Base-by-base conservation (phyloP, 2,797 vertebrate genomes). In the Picus viridis region DNA sequence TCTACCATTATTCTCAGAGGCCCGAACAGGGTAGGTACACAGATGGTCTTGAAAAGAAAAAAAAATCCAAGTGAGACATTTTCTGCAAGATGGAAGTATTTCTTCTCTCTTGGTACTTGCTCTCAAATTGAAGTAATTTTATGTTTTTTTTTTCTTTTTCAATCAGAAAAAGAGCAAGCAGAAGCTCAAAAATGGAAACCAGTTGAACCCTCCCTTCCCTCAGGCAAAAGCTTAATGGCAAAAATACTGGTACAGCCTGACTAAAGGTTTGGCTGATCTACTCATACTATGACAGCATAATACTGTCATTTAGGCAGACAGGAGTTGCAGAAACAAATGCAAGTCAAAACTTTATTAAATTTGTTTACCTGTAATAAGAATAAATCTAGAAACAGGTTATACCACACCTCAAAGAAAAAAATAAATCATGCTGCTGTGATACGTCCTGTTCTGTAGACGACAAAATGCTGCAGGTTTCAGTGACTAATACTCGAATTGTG, bases 201-300 rank as follows among this genome's bases (percentile, higher is more conserved):
- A 49, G 14, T 24, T 56, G 69, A 92, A 91, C 43, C 54, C 84
- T 88, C 91, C 89, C 79, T 88, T 75, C 85, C 92, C 91, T 87
- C 79, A 89, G 87, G 85, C 73, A 86, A 89, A 89, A 86, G 30
- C 32, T 91, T 83, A 86, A 86, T 86, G 70, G 56, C 63, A 93
- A 93, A 93, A 94, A 69, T 85, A 71, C 92, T 15, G 4, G 92
- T 83, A 73, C 30, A 89, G 54, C 74, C 64, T 88, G 90, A 94
- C 88, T 85, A 69, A 90, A 89, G 56, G 57, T 90, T 87, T 88
- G 93, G 83, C 57, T 86, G 45, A 90, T 75, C 87, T 92, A 27
- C 63, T 92, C 56, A n/a, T 10, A 47, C 57, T 45, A 4, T 3
- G 80, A 89, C 51, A 91, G 82, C 2, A 83, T 57, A n/a, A 51